Conservation (phyloP, 64 coral and sea anemone genomes). For the Orbicella faveolata region DNA sequence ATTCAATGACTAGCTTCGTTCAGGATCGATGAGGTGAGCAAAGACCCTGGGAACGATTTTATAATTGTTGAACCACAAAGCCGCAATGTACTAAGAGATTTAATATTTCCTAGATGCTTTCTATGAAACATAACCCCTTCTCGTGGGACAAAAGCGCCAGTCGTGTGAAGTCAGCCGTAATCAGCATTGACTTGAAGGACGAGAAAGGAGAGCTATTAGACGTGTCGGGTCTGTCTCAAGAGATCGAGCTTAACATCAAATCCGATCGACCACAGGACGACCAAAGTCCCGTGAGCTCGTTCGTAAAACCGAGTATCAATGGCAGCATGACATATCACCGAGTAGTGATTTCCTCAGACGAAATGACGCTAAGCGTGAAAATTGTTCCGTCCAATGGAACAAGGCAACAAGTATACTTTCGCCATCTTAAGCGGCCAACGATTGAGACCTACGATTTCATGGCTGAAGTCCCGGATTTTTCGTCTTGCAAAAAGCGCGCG, state of each 20-base stretch:
- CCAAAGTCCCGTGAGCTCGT: neutral
- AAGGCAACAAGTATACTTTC: conserved; percentile 45
- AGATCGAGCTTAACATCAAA: conserved; percentile 79
- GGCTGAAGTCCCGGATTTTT: conserved; percentile 63
- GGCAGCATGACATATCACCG: conserved; percentile 65
- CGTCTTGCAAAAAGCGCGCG: conserved; percentile 48
- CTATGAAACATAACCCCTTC: conserved; percentile 71
- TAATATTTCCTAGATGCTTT: conserved; percentile 54
- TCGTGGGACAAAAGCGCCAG: conserved; percentile 72
- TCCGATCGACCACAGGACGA: neutral
- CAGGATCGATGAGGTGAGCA: too few relatives aligned
- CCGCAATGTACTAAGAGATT: neutral
- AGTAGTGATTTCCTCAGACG: conserved; percentile 33
- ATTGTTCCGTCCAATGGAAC: conserved; percentile 46
- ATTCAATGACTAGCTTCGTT: too few relatives aligned
- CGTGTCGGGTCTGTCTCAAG: conserved; percentile 68
- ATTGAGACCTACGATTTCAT: conserved; percentile 35
- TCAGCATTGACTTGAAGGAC: conserved; percentile 81
- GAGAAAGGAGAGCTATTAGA: conserved; percentile 48
- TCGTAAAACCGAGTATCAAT: conserved; percentile 66
- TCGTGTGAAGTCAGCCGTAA: conserved; percentile 55
- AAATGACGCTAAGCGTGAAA: conserved; percentile 40
- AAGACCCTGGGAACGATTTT: too few relatives aligned
- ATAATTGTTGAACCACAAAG: too few relatives aligned
- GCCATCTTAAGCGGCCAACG: conserved; percentile 53